Conservation (phyloP, 2,888 invertebrate species). For the Cosmorhoe ocellata region DNA sequence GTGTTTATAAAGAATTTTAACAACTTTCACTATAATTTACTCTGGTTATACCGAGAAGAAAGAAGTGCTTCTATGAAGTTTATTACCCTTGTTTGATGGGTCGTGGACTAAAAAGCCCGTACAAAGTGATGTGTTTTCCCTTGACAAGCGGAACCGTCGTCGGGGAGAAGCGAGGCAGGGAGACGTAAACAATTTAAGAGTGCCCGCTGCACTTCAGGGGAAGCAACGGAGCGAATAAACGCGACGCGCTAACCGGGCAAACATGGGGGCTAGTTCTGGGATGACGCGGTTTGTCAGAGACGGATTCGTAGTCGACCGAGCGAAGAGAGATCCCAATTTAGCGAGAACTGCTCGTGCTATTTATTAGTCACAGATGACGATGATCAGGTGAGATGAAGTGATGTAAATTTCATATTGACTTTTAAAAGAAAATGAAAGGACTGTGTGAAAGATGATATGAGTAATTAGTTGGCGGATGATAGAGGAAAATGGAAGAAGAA, state of each 20-base stretch:
- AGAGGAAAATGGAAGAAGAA: no score
- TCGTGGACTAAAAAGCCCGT: slow-evolving; percentile 35
- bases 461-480: no score
- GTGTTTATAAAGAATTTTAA: no score
- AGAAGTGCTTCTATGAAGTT: slow-evolving; percentile 1
- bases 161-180: slow-evolving; percentile 41
- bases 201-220: slow-evolving; percentile 57
- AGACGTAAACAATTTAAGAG: slow-evolving; percentile 69
- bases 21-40: not conserved
- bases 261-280: slow-evolving; percentile 39
- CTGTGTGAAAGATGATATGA: no score
- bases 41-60: not conserved
- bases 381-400: no score
- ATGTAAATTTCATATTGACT: no score
- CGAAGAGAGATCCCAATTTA: no score
- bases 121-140: slow-evolving; percentile 25
- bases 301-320: not conserved
- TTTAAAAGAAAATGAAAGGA: no score
- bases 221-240: slow-evolving; percentile 63
- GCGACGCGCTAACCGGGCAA: slow-evolving; percentile 50
- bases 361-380: no score
- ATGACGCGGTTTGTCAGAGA: slow-evolving; percentile 2
- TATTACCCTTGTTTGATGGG: slow-evolving; percentile 34
- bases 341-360: no score
- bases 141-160: slow-evolving; percentile 16